Conservation (phyloP, 2,797 vertebrate genomes). For the Clarias platycephalus region DNA sequence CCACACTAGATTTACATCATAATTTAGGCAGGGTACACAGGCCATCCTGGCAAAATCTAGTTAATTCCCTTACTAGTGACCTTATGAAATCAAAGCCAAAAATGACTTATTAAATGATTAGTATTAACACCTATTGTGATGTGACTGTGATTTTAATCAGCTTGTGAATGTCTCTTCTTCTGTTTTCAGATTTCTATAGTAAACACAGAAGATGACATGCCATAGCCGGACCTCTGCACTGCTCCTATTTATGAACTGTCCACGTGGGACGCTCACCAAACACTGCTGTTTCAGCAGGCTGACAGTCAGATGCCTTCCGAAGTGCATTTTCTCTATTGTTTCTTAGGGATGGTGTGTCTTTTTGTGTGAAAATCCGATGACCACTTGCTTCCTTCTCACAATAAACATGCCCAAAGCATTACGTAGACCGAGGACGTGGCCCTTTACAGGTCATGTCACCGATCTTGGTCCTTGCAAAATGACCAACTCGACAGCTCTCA, state of each 20-base stretch:
- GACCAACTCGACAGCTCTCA: conserved; percentile 26
- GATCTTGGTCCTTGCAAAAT: conserved; percentile 7
- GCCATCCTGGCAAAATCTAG: not conserved
- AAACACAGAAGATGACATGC: conserved; percentile 95
- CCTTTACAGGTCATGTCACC: conserved; percentile 22
- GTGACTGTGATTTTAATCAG: not conserved
- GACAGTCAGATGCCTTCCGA: conserved; percentile 81
- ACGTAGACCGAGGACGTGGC: conserved; percentile 26
- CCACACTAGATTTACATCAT: not conserved
- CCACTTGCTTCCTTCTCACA: conserved; percentile 59
- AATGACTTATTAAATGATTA: not conserved
- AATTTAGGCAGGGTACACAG: not conserved
- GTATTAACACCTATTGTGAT: not conserved
- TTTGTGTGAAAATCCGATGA: conserved; percentile 72
- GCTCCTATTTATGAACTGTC: conserved; percentile 62
- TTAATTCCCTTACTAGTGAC: not conserved
- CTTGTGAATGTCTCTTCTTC: conserved; percentile 2
- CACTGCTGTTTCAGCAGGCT: conserved; percentile 71
- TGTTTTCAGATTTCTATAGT: conserved; percentile 91
- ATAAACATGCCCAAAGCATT: conserved; percentile 53
- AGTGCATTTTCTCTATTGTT: conserved; percentile 77
- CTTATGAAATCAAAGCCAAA: not conserved
- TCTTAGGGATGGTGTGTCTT: conserved; percentile 56
- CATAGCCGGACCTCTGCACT: conserved; percentile 74
- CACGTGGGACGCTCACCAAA: conserved; percentile 74